Evolutionary conservation across 2,797 vertebrate genomes (phyloP).

Genomic region (Lithobates sylvaticus): DNA sequence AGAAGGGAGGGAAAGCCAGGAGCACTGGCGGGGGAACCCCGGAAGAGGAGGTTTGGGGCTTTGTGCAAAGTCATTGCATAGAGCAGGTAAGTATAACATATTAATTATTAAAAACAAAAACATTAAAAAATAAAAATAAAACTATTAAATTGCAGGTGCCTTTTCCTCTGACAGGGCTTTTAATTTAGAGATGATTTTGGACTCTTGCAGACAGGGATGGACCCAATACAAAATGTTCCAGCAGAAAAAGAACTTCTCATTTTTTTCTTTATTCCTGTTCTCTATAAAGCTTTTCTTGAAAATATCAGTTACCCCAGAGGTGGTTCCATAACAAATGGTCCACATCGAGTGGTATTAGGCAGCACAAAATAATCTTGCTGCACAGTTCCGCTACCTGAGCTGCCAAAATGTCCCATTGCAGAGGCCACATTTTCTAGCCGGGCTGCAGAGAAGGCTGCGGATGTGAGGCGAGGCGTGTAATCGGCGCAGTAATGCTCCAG

Average conservation of each 20-base stretch:
- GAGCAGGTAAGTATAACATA: no score
- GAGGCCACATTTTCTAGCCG: not conserved
- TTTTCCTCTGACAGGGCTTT: not conserved
- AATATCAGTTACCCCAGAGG: no score
- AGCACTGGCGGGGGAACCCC: no score
- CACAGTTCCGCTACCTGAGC: not conserved
- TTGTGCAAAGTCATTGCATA: no score
- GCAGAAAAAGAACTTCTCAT: not conserved
- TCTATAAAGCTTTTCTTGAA: no score
- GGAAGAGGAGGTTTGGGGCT: no score
- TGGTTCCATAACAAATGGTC: not conserved
- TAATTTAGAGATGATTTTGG: no score
- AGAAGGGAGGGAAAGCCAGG: no score
- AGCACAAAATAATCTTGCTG: not conserved
- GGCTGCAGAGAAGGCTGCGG: not conserved
- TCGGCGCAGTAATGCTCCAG: not conserved
- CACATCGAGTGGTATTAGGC: not conserved
- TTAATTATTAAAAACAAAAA: no score
- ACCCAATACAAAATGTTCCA: not conserved
- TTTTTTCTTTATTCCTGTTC: no score
- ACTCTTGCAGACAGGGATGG: no score
- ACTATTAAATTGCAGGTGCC: not conserved
- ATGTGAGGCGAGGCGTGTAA: not conserved
- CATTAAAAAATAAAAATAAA: no score
- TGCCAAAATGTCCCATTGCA: not conserved